Evolutionary conservation across 2,888 invertebrate species (phyloP), one percentile per base, ranked within the genome.

Genomic region (Pollenia labialis): DNA sequence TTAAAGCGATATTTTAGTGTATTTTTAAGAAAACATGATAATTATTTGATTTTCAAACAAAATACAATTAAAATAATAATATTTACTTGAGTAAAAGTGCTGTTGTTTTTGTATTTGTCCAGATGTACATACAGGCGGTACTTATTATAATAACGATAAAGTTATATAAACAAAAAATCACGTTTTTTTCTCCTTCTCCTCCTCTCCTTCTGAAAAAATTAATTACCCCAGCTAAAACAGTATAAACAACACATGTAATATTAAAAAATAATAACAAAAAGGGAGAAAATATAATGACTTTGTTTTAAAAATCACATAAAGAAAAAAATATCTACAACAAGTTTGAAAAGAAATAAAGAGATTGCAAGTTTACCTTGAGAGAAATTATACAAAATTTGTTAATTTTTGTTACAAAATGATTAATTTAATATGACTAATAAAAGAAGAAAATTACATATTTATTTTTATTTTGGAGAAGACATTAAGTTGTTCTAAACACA

Each of bases 101-200:
- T 32, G 32, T 62, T 62, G 12, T 60, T 64, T 6, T 32, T 18
- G 4, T 48, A 50, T 48, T 72, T 48, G 32, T 56, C 32, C 58
- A 74, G 32, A 32, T 32, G 32, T 32, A 32, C 32, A 32, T 58
- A 62, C 44, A 12, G 12, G 32, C 32, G 23, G 23, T 58, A 9
- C 32, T 62, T 50, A 79, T 52, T 42, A 50, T 58, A 68, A 52
- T 60, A 18, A 54, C 46, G 42, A 56, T 18, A 60, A 18, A 40
- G 52, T 54, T 42, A 69, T 69, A 16, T 54, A 60, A 75, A 69
- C 60, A 82, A 75, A 81, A 75, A 50, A 75, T 60, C 75, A 82
- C 81, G 68, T 82, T 60, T 60, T 68, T 32, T 58, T 64, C 52
- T 62, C 12, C 44, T 58, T 6, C 23, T 9, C 11, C 18, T 50